These are phyloP conservation scores for Nanorana parkeri DNA, from an alignment of 2,113 vertebrate genomes.

Conservation along the genomic window DNA sequence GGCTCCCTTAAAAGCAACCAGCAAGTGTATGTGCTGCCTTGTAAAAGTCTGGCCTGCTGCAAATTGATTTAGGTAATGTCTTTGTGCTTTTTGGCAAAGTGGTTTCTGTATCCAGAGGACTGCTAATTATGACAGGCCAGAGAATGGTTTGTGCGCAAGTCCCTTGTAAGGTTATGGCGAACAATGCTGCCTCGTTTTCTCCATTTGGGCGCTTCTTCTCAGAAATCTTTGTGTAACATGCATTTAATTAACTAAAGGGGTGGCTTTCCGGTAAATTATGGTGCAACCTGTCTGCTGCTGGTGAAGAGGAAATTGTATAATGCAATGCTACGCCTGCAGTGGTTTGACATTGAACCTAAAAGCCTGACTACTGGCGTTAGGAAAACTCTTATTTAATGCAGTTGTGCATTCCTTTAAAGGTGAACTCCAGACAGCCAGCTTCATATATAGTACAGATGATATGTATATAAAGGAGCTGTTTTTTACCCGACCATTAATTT, in stretches of 20 bases:
- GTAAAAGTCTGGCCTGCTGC: constrained; percentile 34
- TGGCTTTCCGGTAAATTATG: background rate
- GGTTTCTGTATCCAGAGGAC: constrained; percentile 9
- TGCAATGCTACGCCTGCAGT: background rate
- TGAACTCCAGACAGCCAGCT: too few species aligned
- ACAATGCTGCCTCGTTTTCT: background rate
- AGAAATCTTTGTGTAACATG: background rate
- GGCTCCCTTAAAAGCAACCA: constrained; percentile 42
- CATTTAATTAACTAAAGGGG: background rate
- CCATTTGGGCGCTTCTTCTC: constrained; percentile 6
- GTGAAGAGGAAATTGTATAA: background rate
- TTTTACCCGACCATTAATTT: too few species aligned
- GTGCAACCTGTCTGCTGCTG: background rate
- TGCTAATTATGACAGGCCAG: constrained; percentile 11
- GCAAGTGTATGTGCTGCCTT: background rate
- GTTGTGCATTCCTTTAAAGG: too few species aligned
- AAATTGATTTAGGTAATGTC: constrained; percentile 51
- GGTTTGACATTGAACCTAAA: too few species aligned
- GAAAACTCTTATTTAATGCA: too few species aligned
- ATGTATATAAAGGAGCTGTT: too few species aligned
- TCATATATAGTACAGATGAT: too few species aligned
- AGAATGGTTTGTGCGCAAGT: background rate
- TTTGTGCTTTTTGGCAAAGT: constrained; percentile 42
- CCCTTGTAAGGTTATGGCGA: constrained; percentile 8
- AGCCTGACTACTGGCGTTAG: too few species aligned